These are phyloP conservation scores for Tadarida brasiliensis DNA, from an alignment of 2,797 vertebrate species.

Conservation along the genomic window DNA sequence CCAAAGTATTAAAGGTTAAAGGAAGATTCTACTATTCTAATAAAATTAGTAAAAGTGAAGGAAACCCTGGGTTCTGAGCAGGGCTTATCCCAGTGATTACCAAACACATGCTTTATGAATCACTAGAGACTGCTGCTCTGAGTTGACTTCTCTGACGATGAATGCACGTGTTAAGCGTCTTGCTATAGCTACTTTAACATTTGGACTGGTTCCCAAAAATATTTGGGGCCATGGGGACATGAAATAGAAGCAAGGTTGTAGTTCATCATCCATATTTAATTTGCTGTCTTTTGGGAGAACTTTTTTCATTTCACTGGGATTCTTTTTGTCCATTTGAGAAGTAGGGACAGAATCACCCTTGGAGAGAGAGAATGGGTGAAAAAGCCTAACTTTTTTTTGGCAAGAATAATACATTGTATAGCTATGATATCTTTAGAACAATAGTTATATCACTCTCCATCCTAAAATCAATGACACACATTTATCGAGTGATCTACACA, in stretches of 20 bases:
- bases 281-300: constrained; percentile 10
- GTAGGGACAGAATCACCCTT: neutral
- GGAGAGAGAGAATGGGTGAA: neutral
- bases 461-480: neutral
- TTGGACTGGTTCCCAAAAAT: constrained; percentile 61
- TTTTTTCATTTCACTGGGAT: constrained; percentile 14
- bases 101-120: neutral
- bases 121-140: neutral
- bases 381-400: neutral
- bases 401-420: neutral
- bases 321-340: constrained; percentile 52
- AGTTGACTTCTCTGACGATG: constrained; percentile 39
- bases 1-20: constrained; percentile 6
- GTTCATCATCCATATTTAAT: constrained; percentile 59
- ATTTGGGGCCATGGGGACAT: constrained; percentile 34
- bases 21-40: neutral
- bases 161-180: neutral
- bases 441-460: neutral
- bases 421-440: neutral
- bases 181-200: neutral
- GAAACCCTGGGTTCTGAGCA: neutral
- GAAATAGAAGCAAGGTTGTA: constrained; percentile 52
- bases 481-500: neutral
- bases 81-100: neutral
- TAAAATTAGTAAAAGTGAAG: neutral